phyloP scores from a whole-genome alignment of 2,113 vertebrate genomes.

The Hystrix brachyura region DNA sequence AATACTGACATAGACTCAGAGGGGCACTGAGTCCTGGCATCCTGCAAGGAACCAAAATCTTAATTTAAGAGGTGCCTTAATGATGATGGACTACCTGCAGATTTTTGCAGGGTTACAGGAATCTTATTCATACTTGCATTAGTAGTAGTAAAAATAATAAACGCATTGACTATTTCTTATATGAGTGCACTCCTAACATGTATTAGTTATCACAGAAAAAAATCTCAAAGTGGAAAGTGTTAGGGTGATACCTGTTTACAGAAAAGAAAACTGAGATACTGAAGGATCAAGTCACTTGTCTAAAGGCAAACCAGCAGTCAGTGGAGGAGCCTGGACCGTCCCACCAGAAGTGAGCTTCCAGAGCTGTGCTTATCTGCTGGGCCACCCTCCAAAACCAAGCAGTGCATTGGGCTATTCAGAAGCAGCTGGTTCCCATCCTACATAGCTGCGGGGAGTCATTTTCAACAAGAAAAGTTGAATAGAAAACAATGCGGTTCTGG shows the following conservation, averaged over 20 bases:
- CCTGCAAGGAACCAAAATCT: neutral
- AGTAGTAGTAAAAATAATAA: neutral
- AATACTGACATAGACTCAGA: neutral
- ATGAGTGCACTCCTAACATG: neutral
- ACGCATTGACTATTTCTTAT: neutral
- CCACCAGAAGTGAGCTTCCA: neutral
- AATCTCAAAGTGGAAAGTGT: neutral
- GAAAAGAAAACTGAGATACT: constrained; percentile 54
- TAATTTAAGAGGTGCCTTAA: neutral
- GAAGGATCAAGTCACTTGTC: constrained; percentile 16
- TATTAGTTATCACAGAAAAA: constrained; percentile 33
- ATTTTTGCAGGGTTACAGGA: constrained; percentile 12
- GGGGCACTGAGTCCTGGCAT: neutral
- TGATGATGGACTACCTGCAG: neutral
- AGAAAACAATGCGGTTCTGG: constrained; percentile 24
- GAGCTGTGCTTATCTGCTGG: neutral
- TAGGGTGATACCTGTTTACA: neutral
- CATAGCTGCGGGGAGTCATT: neutral
- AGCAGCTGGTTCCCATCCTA: neutral
- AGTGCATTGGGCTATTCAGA: neutral
- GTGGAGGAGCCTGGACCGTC: neutral
- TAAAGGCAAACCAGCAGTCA: neutral
- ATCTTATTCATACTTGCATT: neutral
- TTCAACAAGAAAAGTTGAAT: constrained; percentile 36
- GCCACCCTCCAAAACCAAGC: neutral